phyloP scores from a whole-genome alignment of 2,113 vertebrate genomes.

The Indicator indicator region DNA sequence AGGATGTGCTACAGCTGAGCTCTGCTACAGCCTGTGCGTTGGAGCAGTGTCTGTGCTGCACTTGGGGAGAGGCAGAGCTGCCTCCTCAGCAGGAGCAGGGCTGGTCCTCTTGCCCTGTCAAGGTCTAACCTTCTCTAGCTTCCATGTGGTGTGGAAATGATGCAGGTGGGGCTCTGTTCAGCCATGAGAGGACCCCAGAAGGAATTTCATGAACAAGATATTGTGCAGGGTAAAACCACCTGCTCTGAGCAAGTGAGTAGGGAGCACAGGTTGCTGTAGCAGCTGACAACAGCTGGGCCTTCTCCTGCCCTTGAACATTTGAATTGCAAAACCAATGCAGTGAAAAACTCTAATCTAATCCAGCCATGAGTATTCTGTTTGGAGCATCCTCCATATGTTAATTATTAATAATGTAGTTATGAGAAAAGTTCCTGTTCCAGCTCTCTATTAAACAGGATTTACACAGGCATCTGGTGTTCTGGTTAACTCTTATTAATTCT shows the following conservation, averaged over 20 bases:
- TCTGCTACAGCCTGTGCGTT: background rate
- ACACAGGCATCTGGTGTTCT: slow-evolving; percentile 76
- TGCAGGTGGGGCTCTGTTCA: background rate
- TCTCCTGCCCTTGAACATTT: background rate
- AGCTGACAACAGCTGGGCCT: background rate
- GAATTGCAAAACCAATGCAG: background rate
- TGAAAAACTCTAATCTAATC: slow-evolving; percentile 70
- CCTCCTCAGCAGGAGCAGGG: background rate
- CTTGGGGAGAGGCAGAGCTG: fast-evolving
- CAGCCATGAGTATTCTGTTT: slow-evolving; percentile 50
- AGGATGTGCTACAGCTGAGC: too few relatives aligned
- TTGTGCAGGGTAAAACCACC: background rate
- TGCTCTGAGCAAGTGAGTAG: background rate
- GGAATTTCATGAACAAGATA: background rate
- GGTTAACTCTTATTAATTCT: slow-evolving; percentile 47
- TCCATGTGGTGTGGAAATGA: fast-evolving
- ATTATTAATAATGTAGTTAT: slow-evolving; percentile 78
- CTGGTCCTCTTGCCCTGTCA: background rate
- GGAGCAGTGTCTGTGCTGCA: background rate
- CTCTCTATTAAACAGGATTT: slow-evolving; percentile 76
- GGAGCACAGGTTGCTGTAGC: background rate
- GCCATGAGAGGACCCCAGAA: background rate
- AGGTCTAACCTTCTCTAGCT: background rate
- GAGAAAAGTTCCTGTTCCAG: slow-evolving; percentile 71
- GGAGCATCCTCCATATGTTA: slow-evolving; percentile 74